Conservation (phyloP, 1,140 invertebrate genomes). For the Drosophila bocki region DNA sequence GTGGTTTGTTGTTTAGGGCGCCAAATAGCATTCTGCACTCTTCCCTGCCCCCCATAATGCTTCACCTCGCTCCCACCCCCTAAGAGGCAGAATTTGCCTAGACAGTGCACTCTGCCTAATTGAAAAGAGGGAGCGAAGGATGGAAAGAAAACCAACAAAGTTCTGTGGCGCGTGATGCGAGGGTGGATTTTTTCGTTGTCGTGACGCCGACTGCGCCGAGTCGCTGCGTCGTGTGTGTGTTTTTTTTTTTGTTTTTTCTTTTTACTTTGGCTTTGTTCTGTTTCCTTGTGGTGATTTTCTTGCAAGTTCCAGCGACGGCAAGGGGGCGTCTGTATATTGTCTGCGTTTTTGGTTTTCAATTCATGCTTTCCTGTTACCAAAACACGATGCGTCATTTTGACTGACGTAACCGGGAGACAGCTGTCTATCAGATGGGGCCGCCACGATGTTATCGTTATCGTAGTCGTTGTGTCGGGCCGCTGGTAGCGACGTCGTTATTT, state of each 20-base stretch:
- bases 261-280: slow-evolving; percentile 65
- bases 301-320: slow-evolving; percentile 53
- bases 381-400: slow-evolving; percentile 85
- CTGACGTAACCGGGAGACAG: slow-evolving; percentile 85
- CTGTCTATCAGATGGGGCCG: slow-evolving; percentile 82
- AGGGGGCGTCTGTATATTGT: slow-evolving; percentile 25
- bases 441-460: slow-evolving; percentile 40
- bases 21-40: background rate
- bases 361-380: slow-evolving; percentile 85
- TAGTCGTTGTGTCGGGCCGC: slow-evolving; percentile 31
- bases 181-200: slow-evolving; percentile 53
- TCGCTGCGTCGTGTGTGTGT: slow-evolving; percentile 36
- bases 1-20: slow-evolving; percentile 14
- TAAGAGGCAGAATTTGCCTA: slow-evolving; percentile 4
- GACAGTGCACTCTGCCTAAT: slow-evolving; percentile 45
- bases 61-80: background rate
- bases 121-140: slow-evolving; percentile 21
- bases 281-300: slow-evolving; percentile 75
- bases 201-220: slow-evolving; percentile 25
- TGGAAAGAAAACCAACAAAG: slow-evolving; percentile 18
- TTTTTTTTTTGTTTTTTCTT: slow-evolving; percentile 8
- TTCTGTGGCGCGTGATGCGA: slow-evolving; percentile 26
- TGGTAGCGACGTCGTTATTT: slow-evolving; percentile 36
- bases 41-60: background rate
- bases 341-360: slow-evolving; percentile 53